phyloP scores from a whole-genome alignment of 1,140 invertebrate species.

The Hormaphis cornu region DNA sequence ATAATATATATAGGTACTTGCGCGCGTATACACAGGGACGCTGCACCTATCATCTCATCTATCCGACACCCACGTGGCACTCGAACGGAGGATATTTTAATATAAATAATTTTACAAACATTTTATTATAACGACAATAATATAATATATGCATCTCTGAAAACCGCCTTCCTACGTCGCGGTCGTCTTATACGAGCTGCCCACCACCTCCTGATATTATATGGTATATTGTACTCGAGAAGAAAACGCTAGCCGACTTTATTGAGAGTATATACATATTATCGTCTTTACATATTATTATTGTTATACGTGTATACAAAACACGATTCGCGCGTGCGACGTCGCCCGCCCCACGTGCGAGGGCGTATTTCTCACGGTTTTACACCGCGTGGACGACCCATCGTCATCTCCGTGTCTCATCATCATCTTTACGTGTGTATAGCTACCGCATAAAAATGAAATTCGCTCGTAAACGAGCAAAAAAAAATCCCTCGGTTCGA shows the following conservation, averaged over 20 bases:
- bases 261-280: slow-evolving; percentile 1
- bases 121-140: too few species aligned
- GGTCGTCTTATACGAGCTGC: not conserved
- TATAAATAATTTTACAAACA: not conserved
- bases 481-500: too few species aligned
- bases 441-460: too few species aligned
- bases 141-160: not conserved
- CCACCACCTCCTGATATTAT: slow-evolving; percentile 1
- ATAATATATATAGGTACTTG: too few species aligned
- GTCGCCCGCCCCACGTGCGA: slow-evolving; percentile 6
- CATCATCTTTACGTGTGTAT: too few species aligned
- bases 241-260: not conserved
- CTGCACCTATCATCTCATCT: slow-evolving; percentile 22
- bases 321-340: slow-evolving; percentile 12
- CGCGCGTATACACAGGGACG: not conserved
- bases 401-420: too few species aligned
- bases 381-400: not conserved
- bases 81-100: slow-evolving; percentile 14
- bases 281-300: too few species aligned
- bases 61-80: slow-evolving; percentile 6
- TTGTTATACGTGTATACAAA: not conserved
- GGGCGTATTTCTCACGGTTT: slow-evolving; percentile 30
- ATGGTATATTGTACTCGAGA: not conserved
- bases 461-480: too few species aligned
- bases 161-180: slow-evolving; percentile 9